Percentiles rank a stretch among this genome's conserved stretches.
These are phyloP conservation scores for Pogona vitticeps DNA, from an alignment of 2,113 vertebrate species.

Conservation along the genomic window DNA sequence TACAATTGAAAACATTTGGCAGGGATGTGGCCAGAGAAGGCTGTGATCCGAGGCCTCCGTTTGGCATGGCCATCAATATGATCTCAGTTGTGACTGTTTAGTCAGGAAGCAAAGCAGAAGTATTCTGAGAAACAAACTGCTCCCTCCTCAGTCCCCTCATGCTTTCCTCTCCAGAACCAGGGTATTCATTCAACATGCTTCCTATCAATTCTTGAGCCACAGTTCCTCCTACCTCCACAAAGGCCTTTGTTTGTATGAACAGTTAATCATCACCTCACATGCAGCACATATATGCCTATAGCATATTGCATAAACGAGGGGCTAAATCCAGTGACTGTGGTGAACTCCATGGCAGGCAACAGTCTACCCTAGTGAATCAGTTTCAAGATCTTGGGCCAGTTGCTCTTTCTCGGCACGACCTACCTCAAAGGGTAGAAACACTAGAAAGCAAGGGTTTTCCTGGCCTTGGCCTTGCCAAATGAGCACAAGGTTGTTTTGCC, in stretches of 20 bases:
- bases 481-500: background rate
- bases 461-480: too few species aligned
- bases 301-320: too few species aligned
- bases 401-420: too few species aligned
- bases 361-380: too few species aligned
- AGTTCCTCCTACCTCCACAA: constrained; percentile 15
- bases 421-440: too few species aligned
- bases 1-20: background rate
- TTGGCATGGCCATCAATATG: background rate
- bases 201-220: constrained; percentile 25
- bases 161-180: background rate
- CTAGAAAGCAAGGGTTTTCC: too few species aligned
- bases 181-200: background rate
- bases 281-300: constrained; percentile 17
- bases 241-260: constrained; percentile 33
- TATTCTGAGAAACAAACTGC: background rate
- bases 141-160: fast-evolving
- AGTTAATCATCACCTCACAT: constrained; percentile 50
- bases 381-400: too few species aligned
- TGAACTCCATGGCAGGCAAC: too few species aligned
- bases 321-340: too few species aligned
- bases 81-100: constrained; percentile 7
- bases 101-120: background rate
- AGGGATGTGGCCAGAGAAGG: background rate
- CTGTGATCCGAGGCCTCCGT: fast-evolving